Evolutionary conservation across 2,113 vertebrate species (phyloP), one percentile per base, ranked within the genome.

Genomic region (Polyodon spathula): DNA sequence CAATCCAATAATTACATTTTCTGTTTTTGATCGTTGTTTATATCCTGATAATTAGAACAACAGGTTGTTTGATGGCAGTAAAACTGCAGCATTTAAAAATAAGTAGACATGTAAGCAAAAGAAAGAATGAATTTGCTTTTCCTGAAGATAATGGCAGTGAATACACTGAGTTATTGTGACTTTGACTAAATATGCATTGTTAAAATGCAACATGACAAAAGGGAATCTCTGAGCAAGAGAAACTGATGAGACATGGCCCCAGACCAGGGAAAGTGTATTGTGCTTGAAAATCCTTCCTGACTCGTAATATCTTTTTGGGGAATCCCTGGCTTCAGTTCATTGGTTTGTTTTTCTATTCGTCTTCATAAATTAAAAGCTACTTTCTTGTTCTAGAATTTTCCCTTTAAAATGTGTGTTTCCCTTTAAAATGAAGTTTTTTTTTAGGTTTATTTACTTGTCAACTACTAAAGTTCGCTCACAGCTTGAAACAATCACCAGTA

Each of bases 201-300:
- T 68, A 55, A 71, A 75, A 73, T 76, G 60, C 65, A 68, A 71
- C 68, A 61, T 73, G 78, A 78, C 66, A 66, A 74, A 66, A 37
- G 51, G 61, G 56, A 37, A 71, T 66, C 66, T 44, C 15, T 46
- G 63, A 66, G 65, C 78, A 64, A 73, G 64, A 70, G 68, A 69
- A 77, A 72, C 59, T 54, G 40, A 73, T 71, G 54, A 64, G 67
- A 64, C 71, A 52, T 68, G 66, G 58, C 46, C 59, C 10, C 37
- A 11, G 40, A n/a, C 44, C 50, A 61, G 40, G n/a, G 59, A 69
- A 57, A 64, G 37, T 43, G 48, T 59, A 61, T 65, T 55, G 50
- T 56, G 11, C 0, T 39, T 55, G 8, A 6, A 57, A 64, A 65
- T 67, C 66, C 72, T 68, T 69, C 14, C 66, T 16, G 51, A 15